Evolutionary conservation across 92 coral and sea anemone genomes (phyloP).

Genomic region (Heliopora coerulea): DNA sequence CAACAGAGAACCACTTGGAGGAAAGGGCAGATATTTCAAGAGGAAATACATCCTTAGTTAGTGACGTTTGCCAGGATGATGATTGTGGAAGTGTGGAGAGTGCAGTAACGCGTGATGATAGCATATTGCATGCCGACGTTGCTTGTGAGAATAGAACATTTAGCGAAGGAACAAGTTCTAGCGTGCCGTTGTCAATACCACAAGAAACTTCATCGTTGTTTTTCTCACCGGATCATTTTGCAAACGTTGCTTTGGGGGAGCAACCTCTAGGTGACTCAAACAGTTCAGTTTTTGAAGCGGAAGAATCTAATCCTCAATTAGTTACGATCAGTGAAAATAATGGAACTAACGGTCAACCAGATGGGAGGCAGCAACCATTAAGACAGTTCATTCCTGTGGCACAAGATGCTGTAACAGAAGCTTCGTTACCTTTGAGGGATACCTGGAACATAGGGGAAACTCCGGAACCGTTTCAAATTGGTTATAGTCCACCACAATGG

Average conservation of each 20-base stretch:
- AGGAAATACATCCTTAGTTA: background rate
- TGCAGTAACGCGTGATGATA: background rate
- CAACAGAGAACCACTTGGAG: background rate
- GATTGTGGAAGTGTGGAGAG: background rate
- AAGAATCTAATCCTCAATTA: background rate
- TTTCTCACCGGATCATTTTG: slow-evolving; percentile 35
- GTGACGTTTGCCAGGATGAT: background rate
- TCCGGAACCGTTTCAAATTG: slow-evolving; percentile 60
- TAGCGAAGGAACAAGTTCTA: background rate
- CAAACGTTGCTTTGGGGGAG: background rate
- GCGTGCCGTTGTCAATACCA: background rate
- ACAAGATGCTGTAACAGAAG: slow-evolving; percentile 26
- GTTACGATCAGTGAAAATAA: background rate
- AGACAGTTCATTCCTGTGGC: slow-evolving; percentile 21
- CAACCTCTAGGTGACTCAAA: background rate
- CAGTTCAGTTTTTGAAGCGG: background rate
- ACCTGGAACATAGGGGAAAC: background rate
- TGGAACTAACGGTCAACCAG: background rate
- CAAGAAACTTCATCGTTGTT: background rate
- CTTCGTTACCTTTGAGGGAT: slow-evolving; percentile 4
- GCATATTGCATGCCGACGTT: background rate
- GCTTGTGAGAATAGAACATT: background rate
- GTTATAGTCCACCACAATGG: slow-evolving; percentile 90
- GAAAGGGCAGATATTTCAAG: background rate
- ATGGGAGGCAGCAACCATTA: background rate